Percentiles rank a stretch among this genome's conserved stretches.
These are phyloP conservation scores for Ctenopoma multispine DNA, from an alignment of 2,797 vertebrate genomes.

Conservation along the genomic window DNA sequence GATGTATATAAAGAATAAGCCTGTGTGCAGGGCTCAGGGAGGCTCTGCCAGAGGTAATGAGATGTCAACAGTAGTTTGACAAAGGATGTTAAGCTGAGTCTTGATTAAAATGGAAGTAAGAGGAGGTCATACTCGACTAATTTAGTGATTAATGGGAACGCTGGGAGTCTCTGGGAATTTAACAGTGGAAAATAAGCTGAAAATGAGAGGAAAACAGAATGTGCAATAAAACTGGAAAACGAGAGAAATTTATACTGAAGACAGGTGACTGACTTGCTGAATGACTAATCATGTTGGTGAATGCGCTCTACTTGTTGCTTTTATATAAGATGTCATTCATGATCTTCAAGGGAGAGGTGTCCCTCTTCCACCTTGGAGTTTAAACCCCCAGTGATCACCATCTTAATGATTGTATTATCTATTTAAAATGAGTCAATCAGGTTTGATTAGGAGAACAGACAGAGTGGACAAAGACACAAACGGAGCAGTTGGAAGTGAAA, in stretches of 20 bases:
- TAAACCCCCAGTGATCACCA: background rate
- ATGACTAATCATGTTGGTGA: constrained; percentile 2
- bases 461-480: constrained; percentile 31
- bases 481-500: constrained; percentile 21
- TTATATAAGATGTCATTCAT: background rate
- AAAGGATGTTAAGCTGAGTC: constrained; percentile 27
- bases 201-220: constrained; percentile 2
- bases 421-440: constrained; percentile 44
- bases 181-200: background rate
- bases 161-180: constrained; percentile 16
- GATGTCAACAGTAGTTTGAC: constrained; percentile 46
- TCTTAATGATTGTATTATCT: constrained; percentile 1
- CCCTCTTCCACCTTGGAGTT: constrained; percentile 19
- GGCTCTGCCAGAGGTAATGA: constrained; percentile 33
- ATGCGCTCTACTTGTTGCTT: background rate
- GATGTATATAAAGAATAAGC: constrained; percentile 33
- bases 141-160: constrained; percentile 24
- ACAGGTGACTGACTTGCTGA: background rate
- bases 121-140: constrained; percentile 27
- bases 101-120: constrained; percentile 56
- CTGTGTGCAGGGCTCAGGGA: constrained; percentile 26
- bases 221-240: constrained; percentile 28
- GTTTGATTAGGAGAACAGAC: constrained; percentile 32
- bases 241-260: constrained; percentile 5
- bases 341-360: background rate